These are phyloP conservation scores for Upupa epops DNA, from an alignment of 2,113 vertebrate genomes.

Conservation along the genomic window DNA sequence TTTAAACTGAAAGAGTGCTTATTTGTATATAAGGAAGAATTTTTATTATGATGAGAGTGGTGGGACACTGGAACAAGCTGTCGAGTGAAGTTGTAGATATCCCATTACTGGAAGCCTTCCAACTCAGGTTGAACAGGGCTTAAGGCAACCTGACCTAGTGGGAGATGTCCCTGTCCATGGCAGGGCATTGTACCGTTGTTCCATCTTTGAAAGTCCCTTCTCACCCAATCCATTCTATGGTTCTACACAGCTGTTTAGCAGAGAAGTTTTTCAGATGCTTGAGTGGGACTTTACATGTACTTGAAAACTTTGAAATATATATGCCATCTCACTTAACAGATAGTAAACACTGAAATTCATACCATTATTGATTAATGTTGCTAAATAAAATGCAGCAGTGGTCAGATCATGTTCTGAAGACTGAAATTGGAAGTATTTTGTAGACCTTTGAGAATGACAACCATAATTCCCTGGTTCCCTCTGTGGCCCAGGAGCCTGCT, in stretches of 20 bases:
- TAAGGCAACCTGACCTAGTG: neutral
- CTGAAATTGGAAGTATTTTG: neutral
- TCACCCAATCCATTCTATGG: fast-evolving
- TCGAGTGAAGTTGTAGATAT: neutral
- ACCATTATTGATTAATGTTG: neutral
- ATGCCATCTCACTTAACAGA: neutral
- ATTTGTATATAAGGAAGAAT: neutral
- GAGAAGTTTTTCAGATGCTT: neutral
- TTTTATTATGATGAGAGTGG: neutral
- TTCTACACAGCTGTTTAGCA: neutral
- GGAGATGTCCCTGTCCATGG: neutral
- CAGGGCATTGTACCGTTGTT: neutral
- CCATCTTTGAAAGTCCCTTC: neutral
- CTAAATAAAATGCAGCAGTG: neutral
- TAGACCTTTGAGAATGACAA: fast-evolving
- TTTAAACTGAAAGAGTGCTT: neutral
- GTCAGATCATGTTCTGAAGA: neutral
- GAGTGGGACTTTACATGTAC: neutral
- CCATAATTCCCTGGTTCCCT: neutral
- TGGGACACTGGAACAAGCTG: neutral
- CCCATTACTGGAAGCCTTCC: neutral
- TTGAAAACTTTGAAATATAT: neutral
- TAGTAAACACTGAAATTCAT: neutral
- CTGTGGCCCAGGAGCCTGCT: neutral
- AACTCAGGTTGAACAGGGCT: neutral